Base-by-base conservation (phyloP, 2,113 vertebrate genomes). In the Tringa solitaria region DNA sequence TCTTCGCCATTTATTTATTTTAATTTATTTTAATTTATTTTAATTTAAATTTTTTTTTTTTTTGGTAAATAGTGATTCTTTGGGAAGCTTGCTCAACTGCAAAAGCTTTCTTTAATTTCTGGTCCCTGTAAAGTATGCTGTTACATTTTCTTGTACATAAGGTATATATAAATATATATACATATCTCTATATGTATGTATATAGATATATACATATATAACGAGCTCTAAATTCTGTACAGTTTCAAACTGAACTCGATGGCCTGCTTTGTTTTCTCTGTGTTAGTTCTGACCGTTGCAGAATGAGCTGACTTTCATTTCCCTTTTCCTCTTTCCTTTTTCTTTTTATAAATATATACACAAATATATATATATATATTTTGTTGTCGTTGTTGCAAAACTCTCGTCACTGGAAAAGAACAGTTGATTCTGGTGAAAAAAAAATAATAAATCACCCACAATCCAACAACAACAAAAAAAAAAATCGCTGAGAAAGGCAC, bases 121-220 rank as follows among this genome's bases (percentile, higher is more conserved):
- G 4, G 87, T 95, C 82, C 96, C 87, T 97, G 96, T 97, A 93
- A 97, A 98, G 90, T 51, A 96, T 2, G 84, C 69, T 64, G 67
- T 84, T 88, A 78, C 93, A 76, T 91, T 94, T 95, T 96, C 97
- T 92, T 98, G 97, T 97, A 98, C 89, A 91, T 97, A 97, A 65
- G 89, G 96, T 97, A 97, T 97, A 98, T 97, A 98, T 97, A 97
- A 80, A 97, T 97, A 97, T 97, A 98, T 96, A 98, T 96, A 95
- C 75, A 97, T 97, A 95, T 97, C 96, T 96, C 90, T 30, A 48
- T 97, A 92, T 97, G 97, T 97, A 98, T 97, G 95, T 94, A 96
- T 95, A 89, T 65, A 93, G 90, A 96, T 94, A 93, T 90, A 96
- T 95, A 95, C 92, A 93, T 91, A 89, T 74, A 85, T 78, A 37